Evolutionary conservation across 1,140 invertebrate species (phyloP).

Genomic region (Eciton burchellii): DNA sequence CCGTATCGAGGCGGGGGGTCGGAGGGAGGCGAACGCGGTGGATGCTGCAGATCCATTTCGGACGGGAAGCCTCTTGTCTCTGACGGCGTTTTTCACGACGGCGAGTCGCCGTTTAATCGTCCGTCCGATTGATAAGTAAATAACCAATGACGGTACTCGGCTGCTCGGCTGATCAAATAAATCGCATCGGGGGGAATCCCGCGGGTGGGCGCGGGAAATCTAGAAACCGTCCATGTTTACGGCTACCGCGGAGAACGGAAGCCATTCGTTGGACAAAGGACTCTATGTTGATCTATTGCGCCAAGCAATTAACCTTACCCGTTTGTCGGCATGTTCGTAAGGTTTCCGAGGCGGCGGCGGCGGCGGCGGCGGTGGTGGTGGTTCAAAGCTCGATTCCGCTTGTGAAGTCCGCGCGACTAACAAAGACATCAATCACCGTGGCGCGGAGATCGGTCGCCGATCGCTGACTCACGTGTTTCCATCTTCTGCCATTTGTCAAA

Average conservation of each 20-base stretch:
- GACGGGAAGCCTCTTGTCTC: neutral
- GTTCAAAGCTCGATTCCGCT: conserved; percentile 28
- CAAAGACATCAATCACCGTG: conserved; percentile 26
- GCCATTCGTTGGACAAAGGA: conserved; percentile 75
- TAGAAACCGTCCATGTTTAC: neutral
- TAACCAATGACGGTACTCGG: neutral
- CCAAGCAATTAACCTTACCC: conserved; percentile 76
- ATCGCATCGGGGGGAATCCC: neutral
- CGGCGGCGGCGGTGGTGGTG: neutral
- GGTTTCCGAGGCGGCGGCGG: conserved; percentile 67
- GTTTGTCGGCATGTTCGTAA: conserved; percentile 73
- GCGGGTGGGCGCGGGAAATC: neutral
- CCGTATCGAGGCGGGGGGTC: neutral
- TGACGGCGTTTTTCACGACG: too few species aligned
- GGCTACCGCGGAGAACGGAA: conserved; percentile 67
- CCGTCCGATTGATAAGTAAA: conserved; percentile 7
- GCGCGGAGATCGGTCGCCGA: conserved; percentile 12
- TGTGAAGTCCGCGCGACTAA: conserved; percentile 21
- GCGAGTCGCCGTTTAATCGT: neutral
- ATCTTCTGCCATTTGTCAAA: neutral
- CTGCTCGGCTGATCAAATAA: neutral
- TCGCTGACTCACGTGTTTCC: conserved; percentile 2
- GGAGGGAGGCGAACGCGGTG: too few species aligned
- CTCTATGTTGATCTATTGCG: conserved; percentile 72
- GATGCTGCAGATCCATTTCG: conserved; percentile 11